These are phyloP conservation scores for Drosophila takahashii DNA, from an alignment of 1,140 invertebrate genomes.

Conservation along the genomic window DNA sequence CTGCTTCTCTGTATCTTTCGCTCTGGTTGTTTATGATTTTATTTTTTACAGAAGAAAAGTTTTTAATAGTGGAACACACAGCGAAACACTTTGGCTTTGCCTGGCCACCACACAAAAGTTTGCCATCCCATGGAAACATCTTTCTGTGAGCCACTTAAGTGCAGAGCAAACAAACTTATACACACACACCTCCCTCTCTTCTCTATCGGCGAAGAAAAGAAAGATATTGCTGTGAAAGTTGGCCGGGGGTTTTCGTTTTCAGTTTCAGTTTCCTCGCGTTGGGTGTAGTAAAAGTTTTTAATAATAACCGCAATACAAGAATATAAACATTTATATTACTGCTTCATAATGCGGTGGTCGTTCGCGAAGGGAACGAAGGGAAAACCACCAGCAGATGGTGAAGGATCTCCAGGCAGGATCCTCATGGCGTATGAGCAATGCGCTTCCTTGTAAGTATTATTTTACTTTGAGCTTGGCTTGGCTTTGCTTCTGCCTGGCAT, in stretches of 20 bases:
- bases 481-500: slow-evolving; percentile 29
- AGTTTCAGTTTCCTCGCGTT: slow-evolving; percentile 39
- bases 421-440: slow-evolving; percentile 63
- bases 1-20: slow-evolving; percentile 7
- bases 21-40: slow-evolving; percentile 23
- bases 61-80: slow-evolving; percentile 76
- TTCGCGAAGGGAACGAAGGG: slow-evolving; percentile 1
- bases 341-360: slow-evolving; percentile 72
- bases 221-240: slow-evolving; percentile 79
- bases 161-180: slow-evolving; percentile 73
- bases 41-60: slow-evolving; percentile 44
- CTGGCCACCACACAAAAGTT: slow-evolving; percentile 64
- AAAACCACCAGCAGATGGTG: not conserved
- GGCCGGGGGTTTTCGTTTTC: slow-evolving; percentile 29
- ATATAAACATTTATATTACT: slow-evolving; percentile 84
- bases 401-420: slow-evolving; percentile 34
- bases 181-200: slow-evolving; percentile 10
- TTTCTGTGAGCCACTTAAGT: slow-evolving; percentile 65
- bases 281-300: slow-evolving; percentile 79
- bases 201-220: slow-evolving; percentile 14
- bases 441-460: slow-evolving; percentile 48
- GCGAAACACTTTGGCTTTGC: slow-evolving; percentile 59
- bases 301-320: slow-evolving; percentile 83
- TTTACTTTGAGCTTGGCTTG: slow-evolving; percentile 65
- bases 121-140: slow-evolving; percentile 40